Base-by-base conservation (phyloP, 1,140 invertebrate genomes). In the Andricus grossulariae region DNA sequence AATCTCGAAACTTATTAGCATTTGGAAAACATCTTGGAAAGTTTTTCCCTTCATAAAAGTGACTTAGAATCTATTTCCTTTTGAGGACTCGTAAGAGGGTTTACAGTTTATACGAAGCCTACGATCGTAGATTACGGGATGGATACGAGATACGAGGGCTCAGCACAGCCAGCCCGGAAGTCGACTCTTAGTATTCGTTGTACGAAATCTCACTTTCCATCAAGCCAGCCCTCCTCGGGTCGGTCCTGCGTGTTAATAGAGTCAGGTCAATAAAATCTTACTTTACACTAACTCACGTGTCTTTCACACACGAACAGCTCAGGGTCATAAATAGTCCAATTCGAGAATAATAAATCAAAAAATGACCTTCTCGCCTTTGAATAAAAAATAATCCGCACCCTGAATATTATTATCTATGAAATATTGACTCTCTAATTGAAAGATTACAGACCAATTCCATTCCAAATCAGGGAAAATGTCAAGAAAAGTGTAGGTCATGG, bases 141-240 rank as follows among this genome's bases (percentile, higher is more conserved):
- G 21, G 25, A 66, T 45, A 11, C 0, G 39, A 45, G 39, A 45
- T 11, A 11, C 39, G 10, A 45, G 39, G 39, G 39, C 39, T 45
- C 39, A 11, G 39, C 39, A 0, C 57, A 32, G 57, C 25, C 57
- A 45, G 25, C 39, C 60, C 60, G 60, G 60, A 66, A 66, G 60
- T 66, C 21, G 60, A 45, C 60, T 66, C 60, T 66, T 66, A 66
- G 60, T 66, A 66, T 66, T 66, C 60, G 25, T 66, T 66, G 60
- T 66, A 66, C 60, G 25, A 66, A 66, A 66, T 66, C 60, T 66
- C 60, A 66, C 39, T 66, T 66, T 66, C 25, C 60, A 66, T 66
- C 60, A 39, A 66, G 60, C 60, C 60, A 66, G 60, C 60, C 60
- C 60, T 66, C 60, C n/a, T 66, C 25, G 32, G 25, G 60, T 66